These are phyloP conservation scores for Acomys russatus DNA, from an alignment of 2,797 vertebrate species.

Conservation along the genomic window DNA sequence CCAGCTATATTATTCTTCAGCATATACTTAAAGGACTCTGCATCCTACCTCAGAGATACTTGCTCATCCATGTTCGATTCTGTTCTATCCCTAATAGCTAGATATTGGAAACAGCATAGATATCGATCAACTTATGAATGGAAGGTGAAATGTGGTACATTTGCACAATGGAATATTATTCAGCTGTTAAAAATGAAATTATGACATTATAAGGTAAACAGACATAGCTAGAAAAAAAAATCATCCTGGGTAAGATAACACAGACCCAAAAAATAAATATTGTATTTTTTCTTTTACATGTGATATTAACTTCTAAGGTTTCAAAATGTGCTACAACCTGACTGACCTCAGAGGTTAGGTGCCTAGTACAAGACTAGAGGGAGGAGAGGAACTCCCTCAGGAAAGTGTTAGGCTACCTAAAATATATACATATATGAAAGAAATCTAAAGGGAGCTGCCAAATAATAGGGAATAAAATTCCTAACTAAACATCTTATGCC, in stretches of 20 bases:
- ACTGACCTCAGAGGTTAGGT: background rate
- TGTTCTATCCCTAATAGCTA: background rate
- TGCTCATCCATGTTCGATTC: background rate
- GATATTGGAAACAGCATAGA: background rate
- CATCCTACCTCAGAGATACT: background rate
- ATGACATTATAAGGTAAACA: background rate
- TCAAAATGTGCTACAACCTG: background rate
- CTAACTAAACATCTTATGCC: too few species aligned
- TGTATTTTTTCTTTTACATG: background rate
- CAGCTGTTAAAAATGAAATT: too few species aligned
- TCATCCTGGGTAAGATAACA: background rate
- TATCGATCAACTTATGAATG: background rate
- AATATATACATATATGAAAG: too few species aligned
- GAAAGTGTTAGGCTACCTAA: background rate
- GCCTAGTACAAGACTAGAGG: background rate
- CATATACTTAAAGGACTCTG: background rate
- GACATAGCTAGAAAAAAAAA: background rate
- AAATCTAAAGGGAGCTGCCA: too few species aligned
- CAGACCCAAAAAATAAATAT: background rate
- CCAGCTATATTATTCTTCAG: background rate
- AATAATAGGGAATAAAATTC: too few species aligned
- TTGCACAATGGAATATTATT: background rate
- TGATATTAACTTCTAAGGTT: background rate
- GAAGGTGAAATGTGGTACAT: background rate
- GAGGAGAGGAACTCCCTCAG: background rate